These are phyloP conservation scores for Drosophila austrosaltans DNA, from an alignment of 2,888 invertebrate species.

Conservation along the genomic window DNA sequence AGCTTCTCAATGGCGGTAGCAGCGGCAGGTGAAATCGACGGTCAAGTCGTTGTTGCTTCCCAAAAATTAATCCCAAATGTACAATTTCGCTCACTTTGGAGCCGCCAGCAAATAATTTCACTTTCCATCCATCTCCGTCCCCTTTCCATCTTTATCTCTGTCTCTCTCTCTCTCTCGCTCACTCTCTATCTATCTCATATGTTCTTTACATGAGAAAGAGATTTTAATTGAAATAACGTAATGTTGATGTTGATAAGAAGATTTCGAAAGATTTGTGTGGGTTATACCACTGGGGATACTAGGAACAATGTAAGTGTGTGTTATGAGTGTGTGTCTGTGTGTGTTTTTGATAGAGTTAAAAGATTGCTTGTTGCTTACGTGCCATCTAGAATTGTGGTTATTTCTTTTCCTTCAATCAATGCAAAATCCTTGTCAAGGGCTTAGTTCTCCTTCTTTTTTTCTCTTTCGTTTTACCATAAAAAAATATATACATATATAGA, in stretches of 20 bases:
- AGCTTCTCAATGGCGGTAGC: slow-evolving; percentile 29
- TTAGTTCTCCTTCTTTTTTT: slow-evolving; percentile 3
- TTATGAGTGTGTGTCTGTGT: neutral
- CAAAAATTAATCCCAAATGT: slow-evolving; percentile 67
- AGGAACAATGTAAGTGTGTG: neutral
- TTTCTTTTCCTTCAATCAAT: slow-evolving; percentile 8
- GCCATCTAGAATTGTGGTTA: slow-evolving; percentile 6
- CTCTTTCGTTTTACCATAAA: neutral
- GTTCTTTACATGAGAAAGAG: slow-evolving; percentile 7
- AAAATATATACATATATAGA: neutral
- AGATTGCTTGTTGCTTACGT: too few relatives aligned
- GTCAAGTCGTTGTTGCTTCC: slow-evolving; percentile 26
- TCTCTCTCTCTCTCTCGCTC: slow-evolving; percentile 8
- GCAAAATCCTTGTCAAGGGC: slow-evolving; percentile 14
- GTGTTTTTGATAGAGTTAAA: neutral
- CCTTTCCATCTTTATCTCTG: neutral
- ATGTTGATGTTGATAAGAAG: slow-evolving; percentile 30
- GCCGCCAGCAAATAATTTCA: slow-evolving; percentile 22
- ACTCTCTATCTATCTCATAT: neutral
- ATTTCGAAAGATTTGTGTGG: slow-evolving; percentile 33
- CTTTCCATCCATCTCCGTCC: neutral
- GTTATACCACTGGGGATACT: slow-evolving; percentile 3
- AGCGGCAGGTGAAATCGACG: slow-evolving; percentile 24
- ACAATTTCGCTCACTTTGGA: slow-evolving; percentile 55
- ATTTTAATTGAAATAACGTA: slow-evolving; percentile 72